A percentile compares a stretch with the other conserved stretches of the same genome.
phyloP scores from a whole-genome alignment of 2,113 vertebrate genomes.

The Melanostigma gelatinosum region DNA sequence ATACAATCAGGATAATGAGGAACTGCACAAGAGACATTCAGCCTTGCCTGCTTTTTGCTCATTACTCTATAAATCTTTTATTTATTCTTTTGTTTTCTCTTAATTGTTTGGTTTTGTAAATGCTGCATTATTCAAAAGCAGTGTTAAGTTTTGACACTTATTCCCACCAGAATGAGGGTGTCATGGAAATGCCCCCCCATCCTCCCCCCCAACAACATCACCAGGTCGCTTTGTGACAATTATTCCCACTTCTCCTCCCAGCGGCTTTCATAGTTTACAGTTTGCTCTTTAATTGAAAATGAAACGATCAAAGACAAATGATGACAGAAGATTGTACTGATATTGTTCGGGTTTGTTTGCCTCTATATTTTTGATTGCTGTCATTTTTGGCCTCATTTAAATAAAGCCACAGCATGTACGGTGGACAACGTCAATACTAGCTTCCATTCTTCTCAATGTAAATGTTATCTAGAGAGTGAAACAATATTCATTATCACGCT shows the following conservation, averaged over 20 bases:
- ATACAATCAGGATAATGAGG: conserved; percentile 70
- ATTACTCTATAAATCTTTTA: conserved; percentile 21
- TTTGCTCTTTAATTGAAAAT: conserved; percentile 54
- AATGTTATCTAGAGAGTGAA: background rate
- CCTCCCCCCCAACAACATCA: conserved; percentile 34
- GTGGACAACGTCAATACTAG: background rate
- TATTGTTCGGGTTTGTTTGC: conserved; percentile 24
- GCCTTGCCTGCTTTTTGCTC: conserved; percentile 48
- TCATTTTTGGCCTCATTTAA: conserved; percentile 19
- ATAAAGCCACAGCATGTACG: background rate
- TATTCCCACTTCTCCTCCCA: conserved; percentile 26
- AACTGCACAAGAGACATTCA: conserved; percentile 49
- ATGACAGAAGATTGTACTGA: conserved; percentile 22
- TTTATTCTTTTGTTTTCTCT: conserved; percentile 2
- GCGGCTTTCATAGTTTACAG: conserved; percentile 52
- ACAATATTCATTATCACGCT: background rate
- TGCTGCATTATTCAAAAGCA: conserved; percentile 32
- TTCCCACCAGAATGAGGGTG: conserved; percentile 41
- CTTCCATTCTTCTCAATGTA: conserved; percentile 14
- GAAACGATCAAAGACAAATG: conserved; percentile 51
- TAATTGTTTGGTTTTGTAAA: conserved; percentile 49
- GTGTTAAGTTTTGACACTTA: conserved; percentile 40
- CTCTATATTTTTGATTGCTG: conserved; percentile 25
- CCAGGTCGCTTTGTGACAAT: conserved; percentile 48
- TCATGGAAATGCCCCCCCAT: conserved; percentile 7